Evolutionary conservation across 2,888 invertebrate genomes (phyloP).

Genomic region (Philereme transversata): DNA sequence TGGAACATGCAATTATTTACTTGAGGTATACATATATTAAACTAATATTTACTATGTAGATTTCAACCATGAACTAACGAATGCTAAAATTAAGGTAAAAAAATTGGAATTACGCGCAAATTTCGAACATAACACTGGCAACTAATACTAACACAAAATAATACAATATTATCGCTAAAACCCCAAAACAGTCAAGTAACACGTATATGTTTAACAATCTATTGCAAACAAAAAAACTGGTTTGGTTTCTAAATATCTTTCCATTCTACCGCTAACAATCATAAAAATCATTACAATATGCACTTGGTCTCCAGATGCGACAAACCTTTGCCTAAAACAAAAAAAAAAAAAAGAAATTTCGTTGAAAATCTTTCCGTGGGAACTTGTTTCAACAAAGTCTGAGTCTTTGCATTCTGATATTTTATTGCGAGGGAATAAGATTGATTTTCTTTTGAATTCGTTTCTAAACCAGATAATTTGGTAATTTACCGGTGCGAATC

Average conservation of each 20-base stretch:
- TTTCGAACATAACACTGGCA: no score
- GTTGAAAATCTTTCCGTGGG: constrained; percentile 20
- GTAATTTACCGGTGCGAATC: not conserved
- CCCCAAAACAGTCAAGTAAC: no score
- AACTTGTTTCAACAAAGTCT: constrained; percentile 8
- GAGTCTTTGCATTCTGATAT: not conserved
- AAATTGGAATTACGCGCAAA: no score
- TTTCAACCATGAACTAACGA: no score
- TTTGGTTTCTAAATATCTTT: not conserved
- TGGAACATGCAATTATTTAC: no score
- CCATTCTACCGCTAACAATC: not conserved
- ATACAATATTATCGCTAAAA: no score
- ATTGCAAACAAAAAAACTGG: not conserved
- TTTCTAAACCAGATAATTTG: not conserved
- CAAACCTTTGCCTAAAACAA: constrained; percentile 4
- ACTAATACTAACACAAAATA: no score
- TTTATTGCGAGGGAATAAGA: constrained; percentile 19
- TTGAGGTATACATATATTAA: no score
- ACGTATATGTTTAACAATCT: no score
- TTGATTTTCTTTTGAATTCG: constrained; percentile 9
- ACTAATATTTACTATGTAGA: no score
- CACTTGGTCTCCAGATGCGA: constrained; percentile 22
- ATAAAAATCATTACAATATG: constrained; percentile 11
- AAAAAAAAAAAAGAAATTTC: constrained; percentile 15
- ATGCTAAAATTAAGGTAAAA: no score